phyloP scores from a whole-genome alignment of 2,888 invertebrate species.

The Temnothorax unifasciatus region DNA sequence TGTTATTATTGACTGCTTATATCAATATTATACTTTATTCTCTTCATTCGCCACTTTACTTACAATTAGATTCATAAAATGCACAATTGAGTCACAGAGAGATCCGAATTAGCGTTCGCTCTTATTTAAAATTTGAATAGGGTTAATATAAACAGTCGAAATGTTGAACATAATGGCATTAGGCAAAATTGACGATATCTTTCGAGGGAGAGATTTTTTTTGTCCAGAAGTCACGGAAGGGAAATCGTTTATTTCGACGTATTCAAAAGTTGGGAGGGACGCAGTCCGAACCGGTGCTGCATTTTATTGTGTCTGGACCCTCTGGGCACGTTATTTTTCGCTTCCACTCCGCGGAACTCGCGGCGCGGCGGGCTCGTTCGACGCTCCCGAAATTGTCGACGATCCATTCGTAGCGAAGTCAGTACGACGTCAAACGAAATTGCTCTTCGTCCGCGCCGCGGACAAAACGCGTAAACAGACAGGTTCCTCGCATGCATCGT shows the following conservation, averaged over 20 bases:
- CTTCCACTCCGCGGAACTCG: slow-evolving; percentile 50
- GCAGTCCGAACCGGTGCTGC: slow-evolving; percentile 9
- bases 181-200: slow-evolving; percentile 12
- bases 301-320: slow-evolving; percentile 55
- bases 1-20: neutral
- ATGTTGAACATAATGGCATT: neutral
- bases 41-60: neutral
- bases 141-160: neutral
- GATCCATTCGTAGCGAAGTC: slow-evolving; percentile 50
- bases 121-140: neutral
- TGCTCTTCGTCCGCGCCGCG: slow-evolving; percentile 45
- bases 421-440: slow-evolving; percentile 52
- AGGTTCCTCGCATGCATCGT: slow-evolving; percentile 26
- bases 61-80: neutral
- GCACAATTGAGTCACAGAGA: neutral
- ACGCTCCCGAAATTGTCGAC: slow-evolving; percentile 47
- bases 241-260: slow-evolving; percentile 52
- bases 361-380: slow-evolving; percentile 37
- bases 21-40: slow-evolving; percentile 18
- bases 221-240: slow-evolving; percentile 23
- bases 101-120: neutral
- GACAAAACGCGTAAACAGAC: slow-evolving; percentile 48
- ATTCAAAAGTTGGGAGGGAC: slow-evolving; percentile 46
- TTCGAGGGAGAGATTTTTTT: neutral
- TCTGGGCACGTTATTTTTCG: slow-evolving; percentile 56